phyloP scores from a whole-genome alignment of 1,140 invertebrate species.

The Saccostrea echinata region DNA sequence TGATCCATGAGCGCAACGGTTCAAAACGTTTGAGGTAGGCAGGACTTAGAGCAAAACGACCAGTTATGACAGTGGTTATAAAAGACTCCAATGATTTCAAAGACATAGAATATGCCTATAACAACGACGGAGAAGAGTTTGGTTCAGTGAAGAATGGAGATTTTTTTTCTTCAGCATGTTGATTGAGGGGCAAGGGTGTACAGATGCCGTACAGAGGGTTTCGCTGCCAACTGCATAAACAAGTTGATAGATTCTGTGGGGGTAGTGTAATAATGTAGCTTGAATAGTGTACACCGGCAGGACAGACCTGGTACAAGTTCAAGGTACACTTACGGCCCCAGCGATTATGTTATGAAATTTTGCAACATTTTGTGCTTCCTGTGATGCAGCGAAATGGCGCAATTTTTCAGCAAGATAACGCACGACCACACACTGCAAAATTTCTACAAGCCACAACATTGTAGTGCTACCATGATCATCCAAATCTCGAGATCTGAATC shows the following conservation, averaged over 20 bases:
- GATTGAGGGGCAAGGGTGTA: slow-evolving; percentile 54
- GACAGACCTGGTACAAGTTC: slow-evolving; percentile 34
- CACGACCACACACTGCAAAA: slow-evolving; percentile 45
- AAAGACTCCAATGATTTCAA: slow-evolving; percentile 35
- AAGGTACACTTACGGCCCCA: slow-evolving; percentile 52
- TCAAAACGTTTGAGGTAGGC: too few species aligned
- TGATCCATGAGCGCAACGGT: too few species aligned
- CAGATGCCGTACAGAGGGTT: slow-evolving; percentile 51
- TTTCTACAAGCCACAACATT: slow-evolving; percentile 34
- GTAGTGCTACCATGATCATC: slow-evolving; percentile 45
- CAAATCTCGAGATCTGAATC: background rate
- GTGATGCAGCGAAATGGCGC: background rate
- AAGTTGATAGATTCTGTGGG: slow-evolving; percentile 42
- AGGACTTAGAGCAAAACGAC: too few species aligned
- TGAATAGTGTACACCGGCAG: slow-evolving; percentile 47
- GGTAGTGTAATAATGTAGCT: slow-evolving; percentile 56
- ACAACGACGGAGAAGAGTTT: slow-evolving; percentile 41
- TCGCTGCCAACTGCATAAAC: slow-evolving; percentile 46
- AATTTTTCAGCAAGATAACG: slow-evolving; percentile 58
- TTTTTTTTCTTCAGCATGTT: slow-evolving; percentile 37
- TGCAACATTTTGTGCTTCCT: slow-evolving; percentile 19
- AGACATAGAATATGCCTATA: slow-evolving; percentile 32
- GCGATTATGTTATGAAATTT: slow-evolving; percentile 48
- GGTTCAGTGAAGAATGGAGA: slow-evolving; percentile 51
- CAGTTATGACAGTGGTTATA: too few species aligned